These are phyloP conservation scores for Lycodopsis pacificus DNA, from an alignment of 2,797 vertebrate species.

Conservation along the genomic window DNA sequence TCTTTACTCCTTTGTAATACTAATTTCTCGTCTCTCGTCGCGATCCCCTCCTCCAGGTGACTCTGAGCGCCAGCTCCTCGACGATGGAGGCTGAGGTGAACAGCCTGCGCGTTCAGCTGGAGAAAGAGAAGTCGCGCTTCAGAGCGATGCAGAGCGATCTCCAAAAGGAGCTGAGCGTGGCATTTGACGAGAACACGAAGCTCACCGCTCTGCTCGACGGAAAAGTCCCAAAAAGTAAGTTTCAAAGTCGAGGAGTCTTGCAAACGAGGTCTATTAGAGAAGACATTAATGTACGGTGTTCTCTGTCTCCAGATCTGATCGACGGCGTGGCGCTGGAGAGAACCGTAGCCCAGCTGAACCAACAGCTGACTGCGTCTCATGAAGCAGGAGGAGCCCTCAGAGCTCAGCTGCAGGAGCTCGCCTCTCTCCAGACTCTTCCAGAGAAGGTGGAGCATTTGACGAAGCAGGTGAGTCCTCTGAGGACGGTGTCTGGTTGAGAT, in stretches of 20 bases:
- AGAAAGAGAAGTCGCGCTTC: slow-evolving; percentile 69
- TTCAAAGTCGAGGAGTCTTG: not conserved
- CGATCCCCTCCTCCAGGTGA: slow-evolving; percentile 52
- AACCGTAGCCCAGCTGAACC: slow-evolving; percentile 77
- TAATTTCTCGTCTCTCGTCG: not conserved
- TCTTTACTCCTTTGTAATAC: no score
- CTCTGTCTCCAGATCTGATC: slow-evolving; percentile 80
- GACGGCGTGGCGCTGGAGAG: slow-evolving; percentile 85
- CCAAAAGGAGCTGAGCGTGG: slow-evolving; percentile 80
- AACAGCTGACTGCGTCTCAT: slow-evolving; percentile 65
- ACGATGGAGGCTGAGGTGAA: slow-evolving; percentile 74
- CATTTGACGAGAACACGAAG: slow-evolving; percentile 89
- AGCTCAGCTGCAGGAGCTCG: slow-evolving; percentile 78
- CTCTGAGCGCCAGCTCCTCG: slow-evolving; percentile 53
- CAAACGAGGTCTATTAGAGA: not conserved
- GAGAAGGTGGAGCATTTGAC: slow-evolving; percentile 60
- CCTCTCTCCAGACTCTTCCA: slow-evolving; percentile 53
- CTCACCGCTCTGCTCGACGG: slow-evolving; percentile 86
- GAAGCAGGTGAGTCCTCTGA: slow-evolving; percentile 59
- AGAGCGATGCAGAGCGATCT: slow-evolving; percentile 81
- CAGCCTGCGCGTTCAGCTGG: slow-evolving; percentile 66
- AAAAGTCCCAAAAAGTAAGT: slow-evolving; percentile 91
- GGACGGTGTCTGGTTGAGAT: not conserved
- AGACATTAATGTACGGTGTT: not conserved
- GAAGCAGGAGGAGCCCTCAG: slow-evolving; percentile 78